Evolutionary conservation across 2,888 invertebrate species (phyloP).

Genomic region (Antitype chi): DNA sequence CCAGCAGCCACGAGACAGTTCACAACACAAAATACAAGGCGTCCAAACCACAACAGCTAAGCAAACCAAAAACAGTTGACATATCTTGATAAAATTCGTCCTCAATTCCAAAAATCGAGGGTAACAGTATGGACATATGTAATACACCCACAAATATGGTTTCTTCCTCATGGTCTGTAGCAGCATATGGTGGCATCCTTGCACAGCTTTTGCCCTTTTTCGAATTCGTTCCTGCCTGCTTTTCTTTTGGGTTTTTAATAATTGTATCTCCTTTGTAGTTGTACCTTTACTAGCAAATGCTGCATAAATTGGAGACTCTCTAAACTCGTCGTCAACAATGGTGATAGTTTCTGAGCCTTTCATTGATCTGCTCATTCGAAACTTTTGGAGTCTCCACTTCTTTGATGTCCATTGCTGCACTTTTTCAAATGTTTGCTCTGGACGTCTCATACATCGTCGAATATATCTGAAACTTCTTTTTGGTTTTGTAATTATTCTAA

Average conservation of each 20-base stretch:
- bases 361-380: constrained; percentile 68
- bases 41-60: constrained; percentile 77
- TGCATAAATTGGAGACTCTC: constrained; percentile 67
- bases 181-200: constrained; percentile 72
- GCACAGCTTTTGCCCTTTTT: constrained; percentile 70
- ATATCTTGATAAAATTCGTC: constrained; percentile 66
- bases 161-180: constrained; percentile 75
- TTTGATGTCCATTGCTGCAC: constrained; percentile 61
- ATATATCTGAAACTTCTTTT: constrained; percentile 64
- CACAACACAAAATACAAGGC: constrained; percentile 77
- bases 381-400: constrained; percentile 69
- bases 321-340: constrained; percentile 71
- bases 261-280: constrained; percentile 67
- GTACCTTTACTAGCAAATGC: constrained; percentile 70
- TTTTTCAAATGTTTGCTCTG: constrained; percentile 59
- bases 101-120: constrained; percentile 76
- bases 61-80: constrained; percentile 71
- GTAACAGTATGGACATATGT: constrained; percentile 78
- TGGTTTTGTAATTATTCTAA: constrained; percentile 67
- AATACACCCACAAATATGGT: constrained; percentile 80
- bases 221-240: constrained; percentile 67
- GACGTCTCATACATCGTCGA: constrained; percentile 63
- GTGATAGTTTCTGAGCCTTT: constrained; percentile 70
- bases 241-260: constrained; percentile 56
- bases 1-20: constrained; percentile 71